These are phyloP conservation scores for Psilopsiagon aurifrons DNA, from an alignment of 2,113 vertebrate species.

Conservation along the genomic window DNA sequence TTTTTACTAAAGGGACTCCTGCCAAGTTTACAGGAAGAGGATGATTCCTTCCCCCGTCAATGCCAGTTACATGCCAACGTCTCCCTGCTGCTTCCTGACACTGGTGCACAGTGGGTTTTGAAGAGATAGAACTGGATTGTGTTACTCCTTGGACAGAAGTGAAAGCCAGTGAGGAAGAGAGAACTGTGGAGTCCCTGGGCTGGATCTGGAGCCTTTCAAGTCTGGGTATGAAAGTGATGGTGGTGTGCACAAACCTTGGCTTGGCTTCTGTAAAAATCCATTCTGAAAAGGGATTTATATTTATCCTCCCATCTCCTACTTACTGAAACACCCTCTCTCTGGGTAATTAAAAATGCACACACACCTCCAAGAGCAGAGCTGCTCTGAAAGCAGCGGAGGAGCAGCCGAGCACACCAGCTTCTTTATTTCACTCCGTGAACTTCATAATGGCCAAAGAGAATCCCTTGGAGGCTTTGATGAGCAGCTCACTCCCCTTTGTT, in stretches of 20 bases:
- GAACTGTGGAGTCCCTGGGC: neutral
- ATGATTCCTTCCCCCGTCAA: fast-evolving
- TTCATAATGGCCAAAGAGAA: neutral
- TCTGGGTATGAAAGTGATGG: neutral
- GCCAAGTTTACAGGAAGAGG: neutral
- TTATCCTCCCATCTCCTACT: neutral
- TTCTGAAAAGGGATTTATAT: neutral
- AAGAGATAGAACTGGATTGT: neutral
- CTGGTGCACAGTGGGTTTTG: neutral
- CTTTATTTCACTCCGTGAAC: neutral
- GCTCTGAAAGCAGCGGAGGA: neutral
- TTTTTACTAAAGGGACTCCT: neutral
- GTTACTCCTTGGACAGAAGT: neutral
- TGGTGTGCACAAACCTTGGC: neutral
- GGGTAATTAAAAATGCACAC: neutral
- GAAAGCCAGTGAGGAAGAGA: neutral
- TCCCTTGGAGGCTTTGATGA: neutral
- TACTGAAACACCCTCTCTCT: neutral
- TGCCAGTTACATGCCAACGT: neutral
- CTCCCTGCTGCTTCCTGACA: neutral
- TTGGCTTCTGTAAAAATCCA: neutral
- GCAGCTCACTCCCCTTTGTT: neutral
- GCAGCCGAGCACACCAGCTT: neutral
- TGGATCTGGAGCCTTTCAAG: neutral
- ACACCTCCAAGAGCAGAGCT: neutral